Conservation (phyloP, 2,113 vertebrate genomes). For the Cavia aperea region DNA sequence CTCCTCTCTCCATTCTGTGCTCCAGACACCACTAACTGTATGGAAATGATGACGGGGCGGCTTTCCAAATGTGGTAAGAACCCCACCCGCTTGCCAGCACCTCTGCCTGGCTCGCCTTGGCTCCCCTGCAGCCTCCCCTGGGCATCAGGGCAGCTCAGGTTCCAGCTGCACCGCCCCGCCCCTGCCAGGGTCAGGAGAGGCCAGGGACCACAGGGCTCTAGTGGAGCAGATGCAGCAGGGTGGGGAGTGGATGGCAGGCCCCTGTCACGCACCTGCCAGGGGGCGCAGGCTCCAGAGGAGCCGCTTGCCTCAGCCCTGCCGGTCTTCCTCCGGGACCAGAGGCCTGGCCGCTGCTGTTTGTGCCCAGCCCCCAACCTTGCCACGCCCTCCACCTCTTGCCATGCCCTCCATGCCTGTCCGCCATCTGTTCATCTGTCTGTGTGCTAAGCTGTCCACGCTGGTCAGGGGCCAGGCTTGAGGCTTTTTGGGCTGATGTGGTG, state of each 20-base stretch:
- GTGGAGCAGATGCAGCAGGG: neutral
- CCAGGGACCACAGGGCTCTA: neutral
- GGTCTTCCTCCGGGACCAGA: neutral
- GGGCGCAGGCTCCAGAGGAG: neutral
- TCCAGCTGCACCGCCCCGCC: neutral
- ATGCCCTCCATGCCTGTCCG: constrained; percentile 62
- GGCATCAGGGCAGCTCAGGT: neutral
- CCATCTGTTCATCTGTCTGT: constrained; percentile 69
- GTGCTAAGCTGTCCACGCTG: constrained; percentile 67
- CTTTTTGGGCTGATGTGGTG: neutral
- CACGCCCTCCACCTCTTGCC: constrained; percentile 29
- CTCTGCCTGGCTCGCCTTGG: constrained; percentile 51
- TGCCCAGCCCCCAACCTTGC: constrained; percentile 35
- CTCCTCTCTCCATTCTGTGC: constrained; percentile 79
- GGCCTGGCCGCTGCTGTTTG: constrained; percentile 28
- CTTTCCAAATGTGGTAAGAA: constrained; percentile 95
- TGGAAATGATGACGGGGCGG: constrained; percentile 89
- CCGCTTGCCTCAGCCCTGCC: neutral
- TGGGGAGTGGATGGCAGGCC: neutral
- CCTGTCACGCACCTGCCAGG: neutral
- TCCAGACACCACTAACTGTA: constrained; percentile 88
- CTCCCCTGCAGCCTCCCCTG: neutral
- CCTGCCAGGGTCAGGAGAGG: neutral
- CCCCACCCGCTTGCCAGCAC: constrained; percentile 70
- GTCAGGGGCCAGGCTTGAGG: neutral